phyloP scores from a whole-genome alignment of 2,797 vertebrate genomes.

The Diceros bicornis region DNA sequence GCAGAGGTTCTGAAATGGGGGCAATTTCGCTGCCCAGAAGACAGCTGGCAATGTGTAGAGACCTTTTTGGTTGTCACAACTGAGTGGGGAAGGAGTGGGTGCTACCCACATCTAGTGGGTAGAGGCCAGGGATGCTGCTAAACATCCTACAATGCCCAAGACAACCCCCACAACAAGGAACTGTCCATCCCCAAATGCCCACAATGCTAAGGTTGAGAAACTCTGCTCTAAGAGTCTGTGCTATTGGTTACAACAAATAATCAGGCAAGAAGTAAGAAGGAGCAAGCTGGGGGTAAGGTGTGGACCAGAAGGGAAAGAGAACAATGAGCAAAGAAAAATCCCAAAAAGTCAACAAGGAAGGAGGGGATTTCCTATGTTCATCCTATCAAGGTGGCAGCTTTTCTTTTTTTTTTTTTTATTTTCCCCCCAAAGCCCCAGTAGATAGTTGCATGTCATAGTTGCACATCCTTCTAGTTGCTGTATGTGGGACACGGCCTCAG shows the following conservation, averaged over 20 bases:
- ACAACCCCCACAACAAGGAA: neutral
- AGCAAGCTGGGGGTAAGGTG: neutral
- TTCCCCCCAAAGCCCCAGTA: too few species aligned
- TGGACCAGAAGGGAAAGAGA: neutral
- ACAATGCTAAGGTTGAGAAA: neutral
- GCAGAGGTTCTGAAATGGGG: neutral
- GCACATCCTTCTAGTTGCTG: too few species aligned
- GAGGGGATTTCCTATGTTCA: neutral
- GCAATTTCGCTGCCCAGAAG: neutral
- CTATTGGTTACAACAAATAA: neutral
- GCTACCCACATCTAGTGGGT: neutral
- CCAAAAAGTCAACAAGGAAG: neutral
- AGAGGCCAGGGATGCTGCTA: neutral
- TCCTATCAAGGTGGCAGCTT: neutral
- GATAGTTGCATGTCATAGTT: too few species aligned
- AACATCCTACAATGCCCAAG: neutral
- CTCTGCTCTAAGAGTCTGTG: neutral
- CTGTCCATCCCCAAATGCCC: neutral
- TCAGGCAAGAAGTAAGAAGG: neutral
- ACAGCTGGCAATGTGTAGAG: neutral
- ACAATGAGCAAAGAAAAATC: neutral
- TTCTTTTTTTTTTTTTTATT: neutral
- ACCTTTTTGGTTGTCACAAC: neutral
- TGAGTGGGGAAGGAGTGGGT: neutral
- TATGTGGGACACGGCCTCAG: too few species aligned